These are phyloP conservation scores for Habrosyne pyritoides DNA, from an alignment of 2,888 invertebrate genomes.

Conservation along the genomic window DNA sequence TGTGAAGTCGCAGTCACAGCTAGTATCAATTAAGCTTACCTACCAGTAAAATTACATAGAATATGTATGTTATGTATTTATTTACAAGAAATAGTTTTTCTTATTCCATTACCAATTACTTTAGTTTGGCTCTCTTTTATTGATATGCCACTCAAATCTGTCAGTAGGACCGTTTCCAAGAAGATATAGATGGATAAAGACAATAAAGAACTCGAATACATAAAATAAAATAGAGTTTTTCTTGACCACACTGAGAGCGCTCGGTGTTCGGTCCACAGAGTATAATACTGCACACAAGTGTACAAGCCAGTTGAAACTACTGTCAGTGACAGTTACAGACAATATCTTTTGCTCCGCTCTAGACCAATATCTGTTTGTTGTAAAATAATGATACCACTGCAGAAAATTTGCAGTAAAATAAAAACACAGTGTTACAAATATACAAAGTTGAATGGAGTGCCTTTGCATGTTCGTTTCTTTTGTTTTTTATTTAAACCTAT, in stretches of 20 bases:
- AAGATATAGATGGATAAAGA: not conserved
- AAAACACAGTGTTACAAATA: constrained; percentile 6
- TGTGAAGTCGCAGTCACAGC: too few species aligned
- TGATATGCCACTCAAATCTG: not conserved
- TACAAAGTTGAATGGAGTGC: not conserved
- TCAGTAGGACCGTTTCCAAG: not conserved
- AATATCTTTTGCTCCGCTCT: constrained; percentile 72
- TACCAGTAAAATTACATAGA: too few species aligned
- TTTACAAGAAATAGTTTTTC: too few species aligned
- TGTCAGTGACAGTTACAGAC: constrained; percentile 74
- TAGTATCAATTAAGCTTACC: too few species aligned
- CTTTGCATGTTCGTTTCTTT: not conserved
- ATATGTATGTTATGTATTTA: too few species aligned
- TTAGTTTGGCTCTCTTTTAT: not conserved
- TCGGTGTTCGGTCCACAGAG: constrained; percentile 41
- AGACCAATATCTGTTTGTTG: constrained; percentile 70
- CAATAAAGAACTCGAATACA: constrained; percentile 16
- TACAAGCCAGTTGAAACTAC: constrained; percentile 67
- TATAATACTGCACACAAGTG: constrained; percentile 59
- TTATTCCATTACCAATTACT: not conserved
- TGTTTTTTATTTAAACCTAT: not conserved
- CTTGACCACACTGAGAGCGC: constrained; percentile 36
- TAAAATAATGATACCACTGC: constrained; percentile 61
- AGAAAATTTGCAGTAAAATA: constrained; percentile 44
- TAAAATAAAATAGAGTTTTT: constrained; percentile 36